Evolutionary conservation across 2,113 vertebrate species (phyloP).

Genomic region (Corythornis cristatus): DNA sequence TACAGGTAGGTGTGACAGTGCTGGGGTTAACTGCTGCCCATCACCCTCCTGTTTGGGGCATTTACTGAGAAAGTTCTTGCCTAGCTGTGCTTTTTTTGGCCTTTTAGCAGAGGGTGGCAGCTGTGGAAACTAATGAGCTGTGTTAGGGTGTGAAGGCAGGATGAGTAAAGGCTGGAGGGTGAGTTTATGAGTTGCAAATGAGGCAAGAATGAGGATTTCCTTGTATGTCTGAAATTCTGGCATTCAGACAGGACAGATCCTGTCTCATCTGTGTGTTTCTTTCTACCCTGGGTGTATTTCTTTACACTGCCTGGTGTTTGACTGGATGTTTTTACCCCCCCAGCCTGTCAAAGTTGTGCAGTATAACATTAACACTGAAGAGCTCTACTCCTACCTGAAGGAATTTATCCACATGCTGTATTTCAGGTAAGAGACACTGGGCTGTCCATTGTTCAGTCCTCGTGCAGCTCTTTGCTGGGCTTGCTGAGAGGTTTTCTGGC

Average conservation of each 20-base stretch:
- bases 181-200: not conserved
- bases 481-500: rapidly evolving
- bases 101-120: not conserved
- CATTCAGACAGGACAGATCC: not conserved
- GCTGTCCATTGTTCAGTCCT: not conserved
- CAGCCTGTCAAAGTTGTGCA: slow-evolving; percentile 94
- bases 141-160: not conserved
- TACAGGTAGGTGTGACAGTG: not conserved
- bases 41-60: not conserved
- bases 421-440: slow-evolving; percentile 85
- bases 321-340: slow-evolving; percentile 18
- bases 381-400: slow-evolving; percentile 94
- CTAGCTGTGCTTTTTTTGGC: not conserved
- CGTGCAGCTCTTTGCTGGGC: not conserved
- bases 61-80: not conserved
- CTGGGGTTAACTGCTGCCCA: not conserved
- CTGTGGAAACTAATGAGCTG: not conserved
- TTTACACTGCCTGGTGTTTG: not conserved
- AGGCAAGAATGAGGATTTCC: not conserved
- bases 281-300: rapidly evolving
- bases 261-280: not conserved
- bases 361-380: slow-evolving; percentile 97
- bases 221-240: not conserved
- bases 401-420: slow-evolving; percentile 97
- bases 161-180: not conserved